A percentile compares a stretch with the other conserved stretches of the same genome.
These are phyloP conservation scores for Sebastes elongatus DNA, from an alignment of 2,797 vertebrate genomes.

Conservation along the genomic window DNA sequence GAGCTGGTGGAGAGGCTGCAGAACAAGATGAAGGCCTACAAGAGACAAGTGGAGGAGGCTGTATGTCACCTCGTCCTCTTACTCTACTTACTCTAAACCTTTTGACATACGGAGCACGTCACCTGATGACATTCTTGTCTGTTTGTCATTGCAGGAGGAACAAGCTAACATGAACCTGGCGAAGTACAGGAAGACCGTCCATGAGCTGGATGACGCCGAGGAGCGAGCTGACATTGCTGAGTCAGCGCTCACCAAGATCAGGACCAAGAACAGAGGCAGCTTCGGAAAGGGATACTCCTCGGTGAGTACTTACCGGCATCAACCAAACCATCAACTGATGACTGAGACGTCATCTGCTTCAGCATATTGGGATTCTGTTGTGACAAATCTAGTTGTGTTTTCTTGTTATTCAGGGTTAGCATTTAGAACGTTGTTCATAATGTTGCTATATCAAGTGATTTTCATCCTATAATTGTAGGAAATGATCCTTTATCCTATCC, in stretches of 20 bases:
- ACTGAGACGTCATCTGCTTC: background rate
- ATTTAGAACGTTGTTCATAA: background rate
- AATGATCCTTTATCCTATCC: background rate
- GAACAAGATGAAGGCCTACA: conserved; percentile 88
- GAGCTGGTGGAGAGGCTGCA: conserved; percentile 87
- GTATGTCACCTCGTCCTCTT: conserved; percentile 55
- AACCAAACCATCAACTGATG: background rate
- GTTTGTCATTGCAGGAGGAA: conserved; percentile 76
- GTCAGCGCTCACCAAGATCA: conserved; percentile 85
- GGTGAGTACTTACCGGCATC: conserved; percentile 63
- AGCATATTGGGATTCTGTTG: background rate
- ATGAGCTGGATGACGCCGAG: conserved; percentile 86
- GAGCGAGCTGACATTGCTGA: conserved; percentile 86
- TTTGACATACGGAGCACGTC: background rate
- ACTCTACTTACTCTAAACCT: background rate
- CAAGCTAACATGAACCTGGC: conserved; percentile 86
- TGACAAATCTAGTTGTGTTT: background rate
- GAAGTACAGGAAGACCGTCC: conserved; percentile 86
- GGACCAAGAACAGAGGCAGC: conserved; percentile 85
- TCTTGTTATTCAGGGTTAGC: background rate
- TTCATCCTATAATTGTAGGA: background rate
- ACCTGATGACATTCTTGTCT: background rate
- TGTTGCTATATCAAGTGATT: background rate
- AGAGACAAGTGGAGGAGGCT: conserved; percentile 88
- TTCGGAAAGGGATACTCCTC: conserved; percentile 86